phyloP scores from a whole-genome alignment of 2,113 vertebrate genomes.

The Bolborhynchus lineola region DNA sequence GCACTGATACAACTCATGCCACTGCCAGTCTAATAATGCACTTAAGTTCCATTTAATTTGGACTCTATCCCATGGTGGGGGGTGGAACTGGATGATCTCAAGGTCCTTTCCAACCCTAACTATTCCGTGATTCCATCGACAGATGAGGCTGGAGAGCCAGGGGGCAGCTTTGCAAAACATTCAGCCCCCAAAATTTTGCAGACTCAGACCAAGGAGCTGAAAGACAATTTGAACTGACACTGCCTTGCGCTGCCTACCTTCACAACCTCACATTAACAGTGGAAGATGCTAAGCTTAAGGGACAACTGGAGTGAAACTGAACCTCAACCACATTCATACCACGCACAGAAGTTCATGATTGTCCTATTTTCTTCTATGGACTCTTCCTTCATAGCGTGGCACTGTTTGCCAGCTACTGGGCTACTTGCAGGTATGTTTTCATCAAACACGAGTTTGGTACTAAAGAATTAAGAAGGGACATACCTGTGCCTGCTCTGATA shows the following conservation, averaged over 20 bases:
- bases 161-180: background rate
- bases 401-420: background rate
- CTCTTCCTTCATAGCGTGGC: background rate
- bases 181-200: fast-evolving
- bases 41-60: background rate
- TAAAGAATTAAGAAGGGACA: background rate
- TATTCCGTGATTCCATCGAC: too few species aligned
- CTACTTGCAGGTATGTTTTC: background rate
- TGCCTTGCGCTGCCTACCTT: too few species aligned
- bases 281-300: background rate
- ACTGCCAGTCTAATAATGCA: background rate
- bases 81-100: background rate
- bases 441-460: fast-evolving
- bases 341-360: background rate
- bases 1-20: background rate
- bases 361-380: fast-evolving
- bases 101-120: background rate
- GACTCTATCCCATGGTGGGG: background rate
- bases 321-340: background rate
- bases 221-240: fast-evolving
- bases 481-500: background rate
- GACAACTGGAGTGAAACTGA: background rate
- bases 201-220: background rate
- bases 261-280: fast-evolving
- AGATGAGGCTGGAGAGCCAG: background rate